Conservation (phyloP, 2,888 invertebrate genomes). For the Eristalinus sepulchralis region DNA sequence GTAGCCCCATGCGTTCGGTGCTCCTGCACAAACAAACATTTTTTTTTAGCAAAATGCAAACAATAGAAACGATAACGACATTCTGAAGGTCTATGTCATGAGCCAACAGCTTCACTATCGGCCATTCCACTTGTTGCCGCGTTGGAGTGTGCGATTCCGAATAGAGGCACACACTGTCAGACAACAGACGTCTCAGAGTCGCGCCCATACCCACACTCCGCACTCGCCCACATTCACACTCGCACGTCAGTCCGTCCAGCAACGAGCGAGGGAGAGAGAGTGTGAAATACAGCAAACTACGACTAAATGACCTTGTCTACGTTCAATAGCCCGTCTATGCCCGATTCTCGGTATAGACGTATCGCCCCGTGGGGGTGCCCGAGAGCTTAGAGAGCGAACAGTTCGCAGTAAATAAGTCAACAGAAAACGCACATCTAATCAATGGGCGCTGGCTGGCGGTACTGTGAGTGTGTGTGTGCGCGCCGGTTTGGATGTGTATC, state of each 20-base stretch:
- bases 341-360: slow-evolving; percentile 38
- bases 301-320: slow-evolving; percentile 61
- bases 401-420: slow-evolving; percentile 26
- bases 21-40: slow-evolving; percentile 16
- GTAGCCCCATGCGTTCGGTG: neutral
- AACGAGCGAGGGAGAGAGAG: no score
- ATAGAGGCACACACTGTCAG: slow-evolving; percentile 50
- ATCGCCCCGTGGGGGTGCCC: slow-evolving; percentile 14
- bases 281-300: slow-evolving; percentile 54
- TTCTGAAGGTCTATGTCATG: slow-evolving; percentile 67
- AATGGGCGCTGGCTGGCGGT: slow-evolving; percentile 1
- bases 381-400: slow-evolving; percentile 35
- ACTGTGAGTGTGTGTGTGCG: neutral
- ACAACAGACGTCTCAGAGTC: slow-evolving; percentile 4
- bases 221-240: neutral
- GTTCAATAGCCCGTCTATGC: slow-evolving; percentile 59
- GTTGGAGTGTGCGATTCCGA: slow-evolving; percentile 16
- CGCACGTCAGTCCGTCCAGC: neutral
- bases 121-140: slow-evolving; percentile 57
- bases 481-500: slow-evolving; percentile 22
- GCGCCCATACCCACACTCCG: neutral
- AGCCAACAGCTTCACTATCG: slow-evolving; percentile 59
- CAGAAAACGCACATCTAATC: slow-evolving; percentile 58
- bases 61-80: slow-evolving; percentile 54
- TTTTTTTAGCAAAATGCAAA: neutral